Evolutionary conservation across 2,888 invertebrate genomes (phyloP), one percentile per base, ranked within the genome.

Genomic region (Archaeoteleia sp.): DNA sequence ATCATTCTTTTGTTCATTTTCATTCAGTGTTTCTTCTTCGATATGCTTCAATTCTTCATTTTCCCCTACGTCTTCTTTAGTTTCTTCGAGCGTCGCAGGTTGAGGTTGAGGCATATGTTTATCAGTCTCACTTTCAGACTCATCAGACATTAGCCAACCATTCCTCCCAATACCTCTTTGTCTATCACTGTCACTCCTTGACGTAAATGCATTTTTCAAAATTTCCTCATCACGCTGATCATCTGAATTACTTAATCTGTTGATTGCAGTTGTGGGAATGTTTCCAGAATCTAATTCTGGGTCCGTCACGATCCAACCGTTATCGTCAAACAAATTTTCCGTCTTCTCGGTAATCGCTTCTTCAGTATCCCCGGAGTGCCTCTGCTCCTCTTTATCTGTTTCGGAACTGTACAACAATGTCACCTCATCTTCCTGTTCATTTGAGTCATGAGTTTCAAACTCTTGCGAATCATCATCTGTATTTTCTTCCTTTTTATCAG

Each of bases 301-400:
- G 1, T 82, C 82, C 5, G 77, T 72, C 1, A 82, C 76, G 9
- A 85, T 78, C 83, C 85, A 85, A 20, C 84, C 84, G 58, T 82
- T 82, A 29, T 83, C 83, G 65, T 84, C 84, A 61, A 84, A 82
- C 32, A 81, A 66, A 58, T 79, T 82, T 43, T 80, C 82, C 45
- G 20, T 20, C 2, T 20, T 20, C 20, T 20, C 5, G 20, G 5
- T 20, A 20, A 5, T 20, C 37, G 7, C 45, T 30, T 46, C 23
- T 8, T 8, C 37, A 46, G 39, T 23, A 12, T 39, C 30, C 3
- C 27, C 9, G 7, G 10, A 9, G 9, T n/a, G n/a, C n/a, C n/a
- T n/a, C n/a, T n/a, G n/a, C n/a, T n/a, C n/a, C n/a, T n/a, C n/a
- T n/a, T n/a, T n/a, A n/a, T n/a, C n/a, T n/a, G n/a, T n/a, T n/a